Percentiles rank a stretch among this genome's conserved stretches.
Evolutionary conservation across 2,113 vertebrate species (phyloP).

Genomic region (Machaerirhynchus nigripectus): DNA sequence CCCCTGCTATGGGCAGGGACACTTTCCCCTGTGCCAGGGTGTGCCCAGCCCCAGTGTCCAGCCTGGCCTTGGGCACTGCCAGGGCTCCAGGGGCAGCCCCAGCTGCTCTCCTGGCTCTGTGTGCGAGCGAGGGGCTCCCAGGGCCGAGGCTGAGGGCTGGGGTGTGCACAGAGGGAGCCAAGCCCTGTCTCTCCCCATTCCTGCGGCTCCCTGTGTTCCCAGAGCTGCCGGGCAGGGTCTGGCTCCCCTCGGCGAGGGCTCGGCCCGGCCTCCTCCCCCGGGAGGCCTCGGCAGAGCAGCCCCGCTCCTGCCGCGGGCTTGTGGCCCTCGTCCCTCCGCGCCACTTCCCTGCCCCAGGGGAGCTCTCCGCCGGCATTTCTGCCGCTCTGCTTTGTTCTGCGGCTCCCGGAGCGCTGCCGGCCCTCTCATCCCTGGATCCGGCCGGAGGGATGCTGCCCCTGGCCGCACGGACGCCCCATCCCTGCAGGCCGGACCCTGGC

Average conservation of each 20-base stretch:
- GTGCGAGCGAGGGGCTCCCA: neutral
- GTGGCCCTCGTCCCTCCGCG: neutral
- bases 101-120: neutral
- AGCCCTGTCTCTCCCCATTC: neutral
- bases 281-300: neutral
- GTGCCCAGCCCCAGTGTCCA: neutral
- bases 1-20: neutral
- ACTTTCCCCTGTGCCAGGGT: neutral
- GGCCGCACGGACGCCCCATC: neutral
- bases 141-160: neutral
- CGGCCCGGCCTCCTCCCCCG: neutral
- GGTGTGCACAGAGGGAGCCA: neutral
- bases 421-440: rapidly evolving
- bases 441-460: neutral
- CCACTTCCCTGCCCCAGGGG: neutral
- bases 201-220: neutral
- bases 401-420: neutral
- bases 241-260: neutral
- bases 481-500: neutral
- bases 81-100: neutral
- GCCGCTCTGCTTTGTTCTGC: neutral
- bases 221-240: neutral
- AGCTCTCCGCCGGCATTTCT: neutral
- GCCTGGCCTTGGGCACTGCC: neutral
- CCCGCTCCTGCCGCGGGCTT: neutral